These are phyloP conservation scores for Tamandua tetradactyla DNA, from an alignment of 2,797 vertebrate species.

Conservation along the genomic window DNA sequence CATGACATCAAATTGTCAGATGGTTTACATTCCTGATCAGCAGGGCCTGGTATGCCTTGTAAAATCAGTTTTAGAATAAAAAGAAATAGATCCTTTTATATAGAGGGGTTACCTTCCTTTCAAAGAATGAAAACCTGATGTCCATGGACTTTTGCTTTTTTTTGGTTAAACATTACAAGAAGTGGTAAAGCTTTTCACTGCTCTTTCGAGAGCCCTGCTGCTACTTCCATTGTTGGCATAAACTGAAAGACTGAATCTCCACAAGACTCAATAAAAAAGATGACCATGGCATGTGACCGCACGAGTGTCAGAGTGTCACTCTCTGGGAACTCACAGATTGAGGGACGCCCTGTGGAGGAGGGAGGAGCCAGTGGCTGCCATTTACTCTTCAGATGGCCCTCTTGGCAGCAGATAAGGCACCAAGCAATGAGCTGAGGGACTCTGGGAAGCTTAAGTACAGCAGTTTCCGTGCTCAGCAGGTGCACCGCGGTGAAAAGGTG, in stretches of 20 bases:
- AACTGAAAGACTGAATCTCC: background rate
- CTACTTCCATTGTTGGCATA: background rate
- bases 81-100: background rate
- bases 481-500: background rate
- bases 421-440: background rate
- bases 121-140: background rate
- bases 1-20: background rate
- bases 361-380: background rate
- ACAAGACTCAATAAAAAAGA: background rate
- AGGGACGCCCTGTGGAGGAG: background rate
- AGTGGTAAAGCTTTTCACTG: background rate
- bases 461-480: background rate
- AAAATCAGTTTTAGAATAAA: background rate
- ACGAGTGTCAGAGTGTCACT: background rate
- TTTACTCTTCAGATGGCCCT: background rate
- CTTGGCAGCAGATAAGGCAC: background rate
- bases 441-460: background rate
- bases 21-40: background rate
- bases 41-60: background rate
- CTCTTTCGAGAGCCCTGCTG: background rate
- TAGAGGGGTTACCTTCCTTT: background rate
- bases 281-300: background rate
- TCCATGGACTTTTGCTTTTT: constrained; percentile 7
- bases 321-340: background rate
- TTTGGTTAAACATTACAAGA: background rate